Evolutionary conservation across 2,797 vertebrate genomes (phyloP), one percentile per base, ranked within the genome.

Genomic region (Adrianichthys oophorus): DNA sequence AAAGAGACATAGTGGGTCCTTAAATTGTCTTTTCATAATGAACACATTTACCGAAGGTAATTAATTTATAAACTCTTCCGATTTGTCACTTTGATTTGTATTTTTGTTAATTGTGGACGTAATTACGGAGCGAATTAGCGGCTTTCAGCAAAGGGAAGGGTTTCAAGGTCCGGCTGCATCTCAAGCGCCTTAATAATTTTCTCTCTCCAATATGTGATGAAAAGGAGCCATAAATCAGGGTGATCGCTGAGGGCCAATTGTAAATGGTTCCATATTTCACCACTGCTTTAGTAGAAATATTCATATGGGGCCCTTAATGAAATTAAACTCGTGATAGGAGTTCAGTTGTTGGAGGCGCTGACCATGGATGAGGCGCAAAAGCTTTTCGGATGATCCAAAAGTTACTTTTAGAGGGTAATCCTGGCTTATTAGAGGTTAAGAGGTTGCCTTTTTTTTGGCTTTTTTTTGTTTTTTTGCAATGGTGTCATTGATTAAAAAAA

Each of bases 261-360:
- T 94, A 97, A 98, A 95, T 95, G 95, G 94, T 94, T 95, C 95
- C 95, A 98, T 98, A 98, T 97, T 97, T 99, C 97, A 98, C 93
- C 91, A 92, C 92, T 80, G 91, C 92, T 95, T 95, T 97, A 97
- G 98, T 97, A 96, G 95, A 98, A 98, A 97, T 98, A 97, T 96
- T 95, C 95, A 96, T 95, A 93, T 85, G 46, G 88, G 79, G 85
- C 92, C 95, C 92, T 97, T 98, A 98, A 98, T 97, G 94, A 98
- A 98, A 99, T 99, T 95, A 98, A 95, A 98, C 92, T 91, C 81
- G 83, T 83, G 90, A 86, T 90, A 63, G 15, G 48, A 73, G 65
- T 65, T 65, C 18, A 43, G 23, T 72, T 76, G 62, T 57, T 67
- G 26, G 13, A 52, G 77, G 26, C 6, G 32, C 10, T 68, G 65